A percentile compares a stretch with the other conserved stretches of the same genome.
Evolutionary conservation across 1,140 invertebrate species (phyloP).

Genomic region (Zelostemma sp.): DNA sequence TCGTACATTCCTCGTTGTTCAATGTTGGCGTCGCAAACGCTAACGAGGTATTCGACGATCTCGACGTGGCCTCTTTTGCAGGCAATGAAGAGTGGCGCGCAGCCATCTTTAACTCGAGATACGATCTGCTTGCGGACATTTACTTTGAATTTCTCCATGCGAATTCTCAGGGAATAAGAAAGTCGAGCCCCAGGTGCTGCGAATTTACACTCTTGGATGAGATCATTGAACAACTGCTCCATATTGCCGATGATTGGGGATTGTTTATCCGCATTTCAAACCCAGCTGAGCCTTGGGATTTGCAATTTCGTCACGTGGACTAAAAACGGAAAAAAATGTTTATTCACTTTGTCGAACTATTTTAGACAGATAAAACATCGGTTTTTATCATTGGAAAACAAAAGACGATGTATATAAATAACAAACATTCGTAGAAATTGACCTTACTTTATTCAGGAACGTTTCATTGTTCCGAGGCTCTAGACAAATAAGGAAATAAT

Average conservation of each 20-base stretch:
- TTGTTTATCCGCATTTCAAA: conserved; percentile 18
- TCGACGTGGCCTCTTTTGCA: conserved; percentile 87
- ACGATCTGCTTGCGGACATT: conserved; percentile 76
- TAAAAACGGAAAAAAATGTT: background rate
- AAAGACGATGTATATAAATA: background rate
- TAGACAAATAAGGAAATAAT: background rate
- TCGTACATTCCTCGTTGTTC: conserved; percentile 87
- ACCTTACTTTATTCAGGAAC: background rate
- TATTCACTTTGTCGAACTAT: too few species aligned
- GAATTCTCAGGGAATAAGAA: conserved; percentile 74
- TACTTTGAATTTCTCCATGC: conserved; percentile 74
- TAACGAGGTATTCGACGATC: conserved; percentile 90
- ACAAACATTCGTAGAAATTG: background rate
- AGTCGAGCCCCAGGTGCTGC: conserved; percentile 78
- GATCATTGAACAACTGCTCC: conserved; percentile 73
- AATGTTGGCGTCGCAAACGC: conserved; percentile 84
- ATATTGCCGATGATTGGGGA: background rate
- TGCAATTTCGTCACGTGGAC: background rate
- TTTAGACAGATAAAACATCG: background rate
- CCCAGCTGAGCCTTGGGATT: background rate
- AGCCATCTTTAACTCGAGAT: conserved; percentile 78
- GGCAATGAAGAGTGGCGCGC: conserved; percentile 89
- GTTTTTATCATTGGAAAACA: background rate
- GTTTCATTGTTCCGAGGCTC: background rate
- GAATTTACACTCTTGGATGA: conserved; percentile 79